Evolutionary conservation across 1,140 invertebrate genomes (phyloP), one percentile per base, ranked within the genome.

Genomic region (Drosophila leontia): DNA sequence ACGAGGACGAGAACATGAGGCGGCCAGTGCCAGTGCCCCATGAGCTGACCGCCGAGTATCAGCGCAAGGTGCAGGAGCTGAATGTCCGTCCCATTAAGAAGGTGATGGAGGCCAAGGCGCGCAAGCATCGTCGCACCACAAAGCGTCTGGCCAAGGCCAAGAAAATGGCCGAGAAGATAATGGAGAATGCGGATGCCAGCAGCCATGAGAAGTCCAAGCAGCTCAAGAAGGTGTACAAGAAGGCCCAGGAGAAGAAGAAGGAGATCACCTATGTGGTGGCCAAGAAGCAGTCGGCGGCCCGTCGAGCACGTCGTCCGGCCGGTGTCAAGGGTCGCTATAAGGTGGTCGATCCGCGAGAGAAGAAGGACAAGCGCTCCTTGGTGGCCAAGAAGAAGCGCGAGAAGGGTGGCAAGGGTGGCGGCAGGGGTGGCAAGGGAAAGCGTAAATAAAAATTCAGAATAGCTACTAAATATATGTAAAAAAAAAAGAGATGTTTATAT

Each of bases 51-150:
- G 94, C 95, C 7, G 96, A 97, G 68, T 97, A 97, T 79, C 95
- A 95, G 64, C 96, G 96, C 65, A 94, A 95, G 78, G 91, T 97
- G 23, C 96, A 97, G 93, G 98, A 98, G 75, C 95, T 99, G 7
- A 98, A 99, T 93, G 96, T 96, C 0, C 94, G 98, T 58, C 98
- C 99, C 15, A 99, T 99, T 50, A 99, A 99, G 93, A 99, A 99
- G 94, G 97, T 99, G 0, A 96, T 98, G 76, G 98, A 99, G 94
- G 99, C 99, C 0, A 99, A 99, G 93, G 97, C 98, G 0, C 95
- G 99, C 50, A 99, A 99, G 94, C 99, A 99, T 95, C 96, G 96
- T 91, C 96, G 97, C 75, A 96, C 97, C 47, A 92, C 97, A 53
- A 96, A 95, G 72, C 96, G 96, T 92, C 93, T 99, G 92, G 98